A percentile compares a stretch with the other conserved stretches of the same genome.
These are phyloP conservation scores for Trichonephila clavipes DNA, from an alignment of 1,140 invertebrate species.

Conservation along the genomic window DNA sequence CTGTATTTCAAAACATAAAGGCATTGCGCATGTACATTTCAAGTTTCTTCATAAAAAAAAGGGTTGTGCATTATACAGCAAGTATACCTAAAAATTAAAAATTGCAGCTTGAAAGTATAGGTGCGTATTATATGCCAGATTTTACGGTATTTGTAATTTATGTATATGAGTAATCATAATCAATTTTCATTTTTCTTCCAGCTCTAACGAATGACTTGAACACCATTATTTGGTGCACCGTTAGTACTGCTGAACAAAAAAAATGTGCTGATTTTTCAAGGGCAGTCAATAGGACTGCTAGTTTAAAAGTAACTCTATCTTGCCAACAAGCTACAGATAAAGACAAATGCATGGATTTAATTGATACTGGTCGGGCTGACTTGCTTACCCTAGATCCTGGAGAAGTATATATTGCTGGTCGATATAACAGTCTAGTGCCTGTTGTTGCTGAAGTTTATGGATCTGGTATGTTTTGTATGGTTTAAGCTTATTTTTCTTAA, in stretches of 20 bases:
- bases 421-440: slow-evolving; percentile 95
- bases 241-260: slow-evolving; percentile 86
- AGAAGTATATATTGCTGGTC: slow-evolving; percentile 94
- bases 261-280: slow-evolving; percentile 89
- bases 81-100: too few species aligned
- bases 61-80: too few species aligned
- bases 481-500: not conserved
- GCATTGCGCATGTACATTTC: too few species aligned
- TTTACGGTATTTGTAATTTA: too few species aligned
- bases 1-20: too few species aligned
- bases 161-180: too few species aligned
- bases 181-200: not conserved
- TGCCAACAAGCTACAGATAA: slow-evolving; percentile 78
- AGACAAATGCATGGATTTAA: slow-evolving; percentile 82
- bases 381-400: slow-evolving; percentile 94
- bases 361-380: slow-evolving; percentile 87
- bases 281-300: slow-evolving; percentile 81
- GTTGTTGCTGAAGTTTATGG: slow-evolving; percentile 84
- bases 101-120: too few species aligned
- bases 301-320: slow-evolving; percentile 74
- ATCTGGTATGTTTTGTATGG: slow-evolving; percentile 51
- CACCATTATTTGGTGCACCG: slow-evolving; percentile 87
- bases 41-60: too few species aligned
- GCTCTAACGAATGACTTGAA: not conserved
- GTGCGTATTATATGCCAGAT: too few species aligned